phyloP scores from a whole-genome alignment of 2,888 invertebrate genomes.

The Junonia oenone region DNA sequence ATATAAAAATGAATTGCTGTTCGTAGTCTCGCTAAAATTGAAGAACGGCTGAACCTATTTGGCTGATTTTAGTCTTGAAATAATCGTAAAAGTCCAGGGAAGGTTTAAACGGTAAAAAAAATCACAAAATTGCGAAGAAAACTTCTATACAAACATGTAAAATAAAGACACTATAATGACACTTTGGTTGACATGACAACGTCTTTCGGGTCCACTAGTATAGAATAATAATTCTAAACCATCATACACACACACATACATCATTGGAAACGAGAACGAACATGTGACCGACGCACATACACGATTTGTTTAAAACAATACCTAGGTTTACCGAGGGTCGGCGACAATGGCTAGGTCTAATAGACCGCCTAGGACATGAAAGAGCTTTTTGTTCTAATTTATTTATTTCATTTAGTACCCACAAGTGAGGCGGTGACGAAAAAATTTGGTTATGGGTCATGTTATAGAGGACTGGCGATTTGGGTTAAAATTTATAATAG shows the following conservation, averaged over 20 bases:
- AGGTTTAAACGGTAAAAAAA: too few species aligned
- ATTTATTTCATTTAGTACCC: slow-evolving; percentile 14
- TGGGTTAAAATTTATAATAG: neutral
- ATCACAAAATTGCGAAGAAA: too few species aligned
- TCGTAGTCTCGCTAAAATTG: too few species aligned
- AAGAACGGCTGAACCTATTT: too few species aligned
- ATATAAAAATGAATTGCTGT: too few species aligned
- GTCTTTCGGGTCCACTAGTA: too few species aligned
- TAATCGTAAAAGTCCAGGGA: too few species aligned
- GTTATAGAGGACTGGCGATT: neutral
- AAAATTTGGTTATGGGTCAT: slow-evolving; percentile 1
- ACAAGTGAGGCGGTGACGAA: slow-evolving; percentile 7
- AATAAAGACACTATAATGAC: too few species aligned
- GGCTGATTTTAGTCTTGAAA: too few species aligned
- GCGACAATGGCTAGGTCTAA: slow-evolving; percentile 15
- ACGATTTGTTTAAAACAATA: slow-evolving; percentile 3
- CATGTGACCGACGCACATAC: slow-evolving; percentile 1
- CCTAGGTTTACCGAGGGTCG: neutral
- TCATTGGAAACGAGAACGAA: neutral
- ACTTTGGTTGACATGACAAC: too few species aligned
- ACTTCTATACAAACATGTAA: too few species aligned
- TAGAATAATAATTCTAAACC: neutral
- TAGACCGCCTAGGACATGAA: slow-evolving; percentile 16
- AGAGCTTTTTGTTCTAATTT: slow-evolving; percentile 21
- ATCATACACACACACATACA: neutral